phyloP scores from a whole-genome alignment of 2,797 vertebrate species.

The Manis crassicaudata region DNA sequence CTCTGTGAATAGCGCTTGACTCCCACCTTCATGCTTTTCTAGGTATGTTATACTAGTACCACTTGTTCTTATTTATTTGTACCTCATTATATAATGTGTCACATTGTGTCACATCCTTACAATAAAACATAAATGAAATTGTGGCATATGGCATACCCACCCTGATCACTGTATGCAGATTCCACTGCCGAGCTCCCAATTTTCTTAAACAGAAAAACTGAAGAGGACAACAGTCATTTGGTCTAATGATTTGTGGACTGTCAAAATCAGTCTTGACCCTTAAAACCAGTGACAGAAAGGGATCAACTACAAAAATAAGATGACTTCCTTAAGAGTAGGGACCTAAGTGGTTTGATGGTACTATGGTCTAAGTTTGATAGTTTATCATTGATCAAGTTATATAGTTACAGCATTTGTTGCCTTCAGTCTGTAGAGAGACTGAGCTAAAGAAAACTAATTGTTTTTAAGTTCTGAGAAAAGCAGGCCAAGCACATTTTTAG shows the following conservation, averaged over 20 bases:
- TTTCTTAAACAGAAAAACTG: not conserved
- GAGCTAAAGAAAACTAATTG: not conserved
- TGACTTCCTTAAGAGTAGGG: not conserved
- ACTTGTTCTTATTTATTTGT: not conserved
- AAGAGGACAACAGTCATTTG: not conserved
- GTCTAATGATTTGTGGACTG: not conserved
- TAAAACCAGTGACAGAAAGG: not conserved
- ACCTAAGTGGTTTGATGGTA: not conserved
- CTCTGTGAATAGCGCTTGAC: not conserved
- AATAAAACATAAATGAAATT: not conserved
- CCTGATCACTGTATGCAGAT: no score
- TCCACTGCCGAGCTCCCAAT: not conserved
- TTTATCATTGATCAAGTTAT: not conserved
- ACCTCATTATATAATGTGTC: not conserved
- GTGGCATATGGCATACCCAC: rapidly evolving
- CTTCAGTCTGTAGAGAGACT: not conserved
- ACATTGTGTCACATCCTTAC: not conserved
- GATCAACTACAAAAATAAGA: not conserved
- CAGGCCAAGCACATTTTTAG: slow-evolving; percentile 48
- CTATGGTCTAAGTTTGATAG: not conserved
- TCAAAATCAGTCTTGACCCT: not conserved
- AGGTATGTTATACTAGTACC: not conserved
- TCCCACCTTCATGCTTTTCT: not conserved
- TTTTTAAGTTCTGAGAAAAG: slow-evolving; percentile 49
- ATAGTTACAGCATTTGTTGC: not conserved